Evolutionary conservation across 2,888 invertebrate species (phyloP).

Genomic region (Eucriotettix oculatus): DNA sequence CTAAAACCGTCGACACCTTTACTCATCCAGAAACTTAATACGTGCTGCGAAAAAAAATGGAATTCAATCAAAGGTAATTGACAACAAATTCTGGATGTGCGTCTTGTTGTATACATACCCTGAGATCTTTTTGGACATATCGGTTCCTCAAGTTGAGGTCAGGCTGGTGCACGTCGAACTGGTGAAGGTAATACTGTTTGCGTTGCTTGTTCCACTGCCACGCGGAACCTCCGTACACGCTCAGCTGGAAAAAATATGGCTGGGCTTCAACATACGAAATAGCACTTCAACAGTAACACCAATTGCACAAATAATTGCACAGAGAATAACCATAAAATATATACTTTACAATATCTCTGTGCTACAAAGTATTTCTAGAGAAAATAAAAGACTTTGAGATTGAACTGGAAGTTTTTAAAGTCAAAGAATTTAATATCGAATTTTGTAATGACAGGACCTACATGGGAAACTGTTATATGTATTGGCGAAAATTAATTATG

Average conservation of each 20-base stretch:
- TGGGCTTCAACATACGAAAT: too few species aligned
- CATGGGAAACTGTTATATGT: too few species aligned
- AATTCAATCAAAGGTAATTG: neutral
- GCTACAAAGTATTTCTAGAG: too few species aligned
- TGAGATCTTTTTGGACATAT: conserved; percentile 22
- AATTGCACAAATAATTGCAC: too few species aligned
- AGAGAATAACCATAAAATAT: too few species aligned
- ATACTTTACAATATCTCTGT: too few species aligned
- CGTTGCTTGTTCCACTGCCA: conserved; percentile 30
- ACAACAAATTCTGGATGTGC: neutral
- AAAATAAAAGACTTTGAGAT: too few species aligned
- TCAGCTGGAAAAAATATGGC: conserved; percentile 21
- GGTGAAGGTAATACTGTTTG: conserved; percentile 34
- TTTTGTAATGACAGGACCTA: too few species aligned
- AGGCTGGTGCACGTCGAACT: conserved; percentile 33
- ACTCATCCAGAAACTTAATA: conserved; percentile 37
- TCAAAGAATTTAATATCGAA: too few species aligned
- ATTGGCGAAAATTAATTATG: too few species aligned
- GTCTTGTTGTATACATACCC: conserved; percentile 16
- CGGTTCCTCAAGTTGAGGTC: conserved; percentile 35
- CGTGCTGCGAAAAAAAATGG: conserved; percentile 19
- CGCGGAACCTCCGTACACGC: conserved; percentile 32
- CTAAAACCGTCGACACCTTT: conserved; percentile 44
- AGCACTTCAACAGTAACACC: too few species aligned
- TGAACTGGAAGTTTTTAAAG: too few species aligned